Conservation (phyloP, 2,888 invertebrate genomes). For the Cephalotes varians region DNA sequence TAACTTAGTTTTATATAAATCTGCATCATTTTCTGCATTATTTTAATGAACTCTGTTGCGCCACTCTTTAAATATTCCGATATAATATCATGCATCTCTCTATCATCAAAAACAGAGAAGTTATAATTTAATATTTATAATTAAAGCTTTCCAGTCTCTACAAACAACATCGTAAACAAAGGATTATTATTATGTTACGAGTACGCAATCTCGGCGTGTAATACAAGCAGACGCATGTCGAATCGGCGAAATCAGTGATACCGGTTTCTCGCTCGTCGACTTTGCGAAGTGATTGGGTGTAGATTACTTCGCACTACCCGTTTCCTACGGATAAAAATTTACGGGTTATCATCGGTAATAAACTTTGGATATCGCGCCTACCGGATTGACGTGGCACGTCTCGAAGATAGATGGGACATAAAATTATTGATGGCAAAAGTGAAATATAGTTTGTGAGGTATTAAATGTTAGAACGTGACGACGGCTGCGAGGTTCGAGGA, state of each 20-base stretch:
- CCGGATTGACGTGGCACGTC: slow-evolving; percentile 62
- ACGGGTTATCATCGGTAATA: slow-evolving; percentile 76
- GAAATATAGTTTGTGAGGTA: slow-evolving; percentile 72
- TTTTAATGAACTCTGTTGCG: slow-evolving; percentile 15
- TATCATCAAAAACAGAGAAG: neutral
- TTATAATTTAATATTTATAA: neutral
- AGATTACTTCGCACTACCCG: slow-evolving; percentile 71
- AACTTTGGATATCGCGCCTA: slow-evolving; percentile 73
- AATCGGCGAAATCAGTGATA: slow-evolving; percentile 59
- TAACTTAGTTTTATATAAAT: slow-evolving; percentile 12
- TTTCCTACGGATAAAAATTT: slow-evolving; percentile 74
- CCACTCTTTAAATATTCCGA: neutral
- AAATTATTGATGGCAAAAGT: slow-evolving; percentile 67
- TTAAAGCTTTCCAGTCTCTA: neutral
- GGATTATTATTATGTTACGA: slow-evolving; percentile 37
- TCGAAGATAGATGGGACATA: slow-evolving; percentile 71
- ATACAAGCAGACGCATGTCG: slow-evolving; percentile 3
- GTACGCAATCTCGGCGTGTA: neutral
- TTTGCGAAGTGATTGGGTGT: slow-evolving; percentile 69
- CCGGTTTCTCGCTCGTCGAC: slow-evolving; percentile 59
- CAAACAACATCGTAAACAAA: neutral
- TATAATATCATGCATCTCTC: neutral
- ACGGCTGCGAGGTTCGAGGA: slow-evolving; percentile 10
- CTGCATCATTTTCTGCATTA: neutral
- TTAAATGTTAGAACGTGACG: slow-evolving; percentile 65